Conservation (phyloP, 2,113 vertebrate genomes). For the Pyxicephalus adspersus region DNA sequence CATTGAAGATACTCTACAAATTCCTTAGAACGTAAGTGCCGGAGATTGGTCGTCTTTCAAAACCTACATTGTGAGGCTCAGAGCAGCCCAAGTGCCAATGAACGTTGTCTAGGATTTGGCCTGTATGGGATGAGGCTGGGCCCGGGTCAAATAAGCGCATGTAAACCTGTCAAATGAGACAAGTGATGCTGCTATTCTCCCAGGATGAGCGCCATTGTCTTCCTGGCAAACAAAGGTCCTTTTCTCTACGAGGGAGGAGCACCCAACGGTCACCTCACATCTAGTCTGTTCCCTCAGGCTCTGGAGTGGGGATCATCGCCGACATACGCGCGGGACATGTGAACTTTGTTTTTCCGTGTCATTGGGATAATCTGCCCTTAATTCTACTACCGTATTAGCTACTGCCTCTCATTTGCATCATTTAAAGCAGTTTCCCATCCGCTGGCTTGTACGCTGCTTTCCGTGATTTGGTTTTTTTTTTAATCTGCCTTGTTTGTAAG, state of each 20-base stretch:
- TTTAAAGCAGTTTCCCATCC: too few relatives aligned
- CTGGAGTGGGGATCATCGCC: neutral
- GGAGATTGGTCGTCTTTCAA: too few relatives aligned
- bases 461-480: too few relatives aligned
- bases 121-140: neutral
- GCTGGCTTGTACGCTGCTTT: too few relatives aligned
- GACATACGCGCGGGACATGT: neutral
- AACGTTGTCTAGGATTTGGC: neutral
- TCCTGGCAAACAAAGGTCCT: constrained; percentile 4
- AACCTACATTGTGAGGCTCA: too few relatives aligned
- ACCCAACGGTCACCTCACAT: constrained; percentile 40
- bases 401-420: too few relatives aligned
- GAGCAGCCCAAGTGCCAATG: too few relatives aligned
- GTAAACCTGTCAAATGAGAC: neutral
- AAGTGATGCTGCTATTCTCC: constrained; percentile 9
- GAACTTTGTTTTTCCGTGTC: constrained; percentile 2
- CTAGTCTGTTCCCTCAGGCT: neutral
- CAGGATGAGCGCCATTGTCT: constrained; percentile 25
- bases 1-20: too few relatives aligned
- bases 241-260: constrained; percentile 29
- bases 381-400: too few relatives aligned
- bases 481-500: too few relatives aligned
- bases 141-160: neutral
- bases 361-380: neutral
- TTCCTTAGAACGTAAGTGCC: too few relatives aligned